A percentile compares a stretch with the other conserved stretches of the same genome.
Conservation (phyloP, 37 sponge, comb jelly and placozoan species). For the Ianthella basta region DNA sequence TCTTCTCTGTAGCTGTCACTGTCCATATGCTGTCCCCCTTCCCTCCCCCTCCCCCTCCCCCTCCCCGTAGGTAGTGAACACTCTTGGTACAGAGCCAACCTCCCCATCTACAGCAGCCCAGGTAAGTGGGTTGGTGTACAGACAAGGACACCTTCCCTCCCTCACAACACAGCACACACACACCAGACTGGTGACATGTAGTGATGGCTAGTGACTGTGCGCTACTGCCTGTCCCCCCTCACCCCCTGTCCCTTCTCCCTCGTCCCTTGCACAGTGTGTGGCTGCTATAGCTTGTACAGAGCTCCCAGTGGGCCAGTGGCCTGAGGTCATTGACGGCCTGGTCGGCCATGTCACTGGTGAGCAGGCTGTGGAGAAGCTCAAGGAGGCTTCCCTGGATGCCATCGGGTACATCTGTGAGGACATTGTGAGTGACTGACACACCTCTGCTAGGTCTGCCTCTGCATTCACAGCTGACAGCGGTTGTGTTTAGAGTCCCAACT, state of each 20-base stretch:
- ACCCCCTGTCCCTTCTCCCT: no score
- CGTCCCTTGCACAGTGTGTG: conserved; percentile 63
- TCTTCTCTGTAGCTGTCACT: no score
- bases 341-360: conserved; percentile 52
- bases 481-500: no score
- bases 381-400: conserved; percentile 93
- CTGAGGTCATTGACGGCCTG: conserved; percentile 71
- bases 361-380: conserved; percentile 63
- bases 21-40: not conserved
- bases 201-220: no score
- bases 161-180: no score
- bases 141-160: no score
- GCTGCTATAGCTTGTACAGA: conserved; percentile 92
- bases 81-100: conserved; percentile 90
- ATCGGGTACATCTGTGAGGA: conserved; percentile 95
- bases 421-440: conserved; percentile 60
- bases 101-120: conserved; percentile 83
- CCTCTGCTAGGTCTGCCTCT: no score
- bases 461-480: no score
- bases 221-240: no score
- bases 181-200: no score
- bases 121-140: conserved; percentile 35
- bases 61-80: conserved; percentile 68
- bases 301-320: conserved; percentile 82
- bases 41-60: not conserved